Conservation (phyloP, 2,888 invertebrate species). For the Microctonus brassicae region DNA sequence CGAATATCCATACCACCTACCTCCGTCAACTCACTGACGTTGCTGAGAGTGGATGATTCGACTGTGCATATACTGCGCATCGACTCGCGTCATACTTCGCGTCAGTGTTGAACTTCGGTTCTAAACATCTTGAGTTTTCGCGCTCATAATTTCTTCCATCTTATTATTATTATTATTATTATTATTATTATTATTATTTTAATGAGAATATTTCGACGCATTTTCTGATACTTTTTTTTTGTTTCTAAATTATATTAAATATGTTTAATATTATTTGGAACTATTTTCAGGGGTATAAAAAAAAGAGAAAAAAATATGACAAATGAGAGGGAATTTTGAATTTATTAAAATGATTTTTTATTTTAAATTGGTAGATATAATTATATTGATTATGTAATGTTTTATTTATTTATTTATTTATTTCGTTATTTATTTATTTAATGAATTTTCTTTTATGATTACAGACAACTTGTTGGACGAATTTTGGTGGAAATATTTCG, state of each 20-base stretch:
- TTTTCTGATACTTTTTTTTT: conserved; percentile 13
- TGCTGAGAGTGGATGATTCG: conserved; percentile 6
- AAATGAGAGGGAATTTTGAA: too few relatives aligned
- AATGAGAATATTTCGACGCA: neutral
- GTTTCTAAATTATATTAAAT: too few relatives aligned
- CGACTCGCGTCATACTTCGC: conserved; percentile 4
- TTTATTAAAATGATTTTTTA: too few relatives aligned
- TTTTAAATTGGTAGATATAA: too few relatives aligned
- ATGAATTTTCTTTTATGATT: conserved; percentile 53
- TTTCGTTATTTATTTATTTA: neutral
- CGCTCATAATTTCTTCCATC: neutral
- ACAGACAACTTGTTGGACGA: conserved; percentile 75
- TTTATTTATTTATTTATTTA: neutral
- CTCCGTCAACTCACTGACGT: conserved; percentile 25
- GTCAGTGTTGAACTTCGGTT: neutral
- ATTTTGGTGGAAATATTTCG: conserved; percentile 74
- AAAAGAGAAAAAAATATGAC: too few relatives aligned
- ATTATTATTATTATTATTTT: too few relatives aligned
- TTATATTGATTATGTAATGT: too few relatives aligned
- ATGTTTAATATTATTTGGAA: too few relatives aligned
- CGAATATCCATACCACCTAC: conserved; percentile 37
- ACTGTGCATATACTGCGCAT: conserved; percentile 33
- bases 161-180: conserved; percentile 8
- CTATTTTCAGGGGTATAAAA: too few relatives aligned
- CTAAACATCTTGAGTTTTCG: conserved; percentile 13